A percentile compares a stretch with the other conserved stretches of the same genome.
Evolutionary conservation across 2,888 invertebrate species (phyloP).

Genomic region (Autographa pulchrina): DNA sequence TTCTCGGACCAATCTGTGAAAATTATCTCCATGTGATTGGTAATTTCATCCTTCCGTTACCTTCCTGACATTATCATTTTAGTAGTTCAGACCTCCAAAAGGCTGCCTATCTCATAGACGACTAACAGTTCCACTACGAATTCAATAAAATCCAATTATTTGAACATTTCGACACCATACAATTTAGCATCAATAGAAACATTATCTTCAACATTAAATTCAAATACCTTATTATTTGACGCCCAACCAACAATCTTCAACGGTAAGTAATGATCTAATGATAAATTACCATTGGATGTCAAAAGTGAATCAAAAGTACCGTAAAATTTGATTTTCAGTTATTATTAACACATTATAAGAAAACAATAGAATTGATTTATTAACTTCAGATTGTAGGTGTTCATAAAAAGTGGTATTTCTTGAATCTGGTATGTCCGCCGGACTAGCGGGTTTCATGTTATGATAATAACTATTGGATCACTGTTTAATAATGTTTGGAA

Average conservation of each 20-base stretch:
- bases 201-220: slow-evolving; percentile 1
- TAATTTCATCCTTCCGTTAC: no score
- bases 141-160: not conserved
- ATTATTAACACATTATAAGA: not conserved
- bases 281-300: not conserved
- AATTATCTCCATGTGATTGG: no score
- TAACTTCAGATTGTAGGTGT: not conserved
- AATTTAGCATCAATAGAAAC: slow-evolving; percentile 1
- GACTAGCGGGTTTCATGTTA: not conserved
- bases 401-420: not conserved
- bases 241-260: not conserved
- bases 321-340: not conserved
- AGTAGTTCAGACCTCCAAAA: no score
- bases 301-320: not conserved
- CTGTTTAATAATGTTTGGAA: no score
- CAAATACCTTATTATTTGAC: not conserved
- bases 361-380: slow-evolving; percentile 4
- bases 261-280: not conserved
- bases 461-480: not conserved
- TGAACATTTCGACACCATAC: not conserved
- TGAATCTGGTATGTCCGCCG: not conserved
- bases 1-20: no score
- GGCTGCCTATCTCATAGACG: no score
- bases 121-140: no score
- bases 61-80: no score